A percentile compares a stretch with the other conserved stretches of the same genome.
Conservation (phyloP, 2,797 vertebrate genomes). For the Mus minutoides region DNA sequence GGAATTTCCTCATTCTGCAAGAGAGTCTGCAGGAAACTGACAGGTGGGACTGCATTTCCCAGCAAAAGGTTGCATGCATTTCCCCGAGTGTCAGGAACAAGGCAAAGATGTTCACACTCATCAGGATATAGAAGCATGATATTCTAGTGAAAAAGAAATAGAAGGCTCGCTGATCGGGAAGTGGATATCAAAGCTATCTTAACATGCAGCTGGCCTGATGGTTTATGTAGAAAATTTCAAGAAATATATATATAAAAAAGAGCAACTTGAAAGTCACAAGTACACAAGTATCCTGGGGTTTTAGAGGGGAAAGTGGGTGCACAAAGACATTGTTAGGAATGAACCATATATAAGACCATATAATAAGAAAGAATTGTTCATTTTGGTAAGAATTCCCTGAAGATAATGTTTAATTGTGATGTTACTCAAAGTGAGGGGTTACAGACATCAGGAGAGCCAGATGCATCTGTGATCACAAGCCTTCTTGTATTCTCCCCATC, state of each 20-base stretch:
- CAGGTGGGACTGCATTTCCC: not conserved
- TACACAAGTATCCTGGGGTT: not conserved
- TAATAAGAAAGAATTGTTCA: not conserved
- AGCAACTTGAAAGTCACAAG: not conserved
- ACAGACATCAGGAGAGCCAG: not conserved
- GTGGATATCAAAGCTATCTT: not conserved
- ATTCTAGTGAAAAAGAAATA: not conserved
- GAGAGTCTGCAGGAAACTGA: not conserved
- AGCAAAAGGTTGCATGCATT: not conserved
- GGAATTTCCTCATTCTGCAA: not conserved
- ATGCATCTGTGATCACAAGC: not conserved
- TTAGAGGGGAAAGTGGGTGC: not conserved
- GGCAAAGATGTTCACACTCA: not conserved
- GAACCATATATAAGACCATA: not conserved
- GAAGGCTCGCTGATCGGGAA: not conserved
- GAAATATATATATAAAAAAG: conserved; percentile 11
- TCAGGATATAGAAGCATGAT: not conserved
- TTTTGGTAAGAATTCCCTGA: not conserved
- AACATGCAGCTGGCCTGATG: not conserved
- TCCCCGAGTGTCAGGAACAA: not conserved
- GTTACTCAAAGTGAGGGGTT: not conserved
- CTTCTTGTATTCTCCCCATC: not conserved
- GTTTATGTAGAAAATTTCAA: not conserved
- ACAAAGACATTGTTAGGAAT: not conserved
- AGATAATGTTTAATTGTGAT: not conserved